Base-by-base conservation (phyloP, 2,113 vertebrate genomes). In the Puntigrus tetrazona region DNA sequence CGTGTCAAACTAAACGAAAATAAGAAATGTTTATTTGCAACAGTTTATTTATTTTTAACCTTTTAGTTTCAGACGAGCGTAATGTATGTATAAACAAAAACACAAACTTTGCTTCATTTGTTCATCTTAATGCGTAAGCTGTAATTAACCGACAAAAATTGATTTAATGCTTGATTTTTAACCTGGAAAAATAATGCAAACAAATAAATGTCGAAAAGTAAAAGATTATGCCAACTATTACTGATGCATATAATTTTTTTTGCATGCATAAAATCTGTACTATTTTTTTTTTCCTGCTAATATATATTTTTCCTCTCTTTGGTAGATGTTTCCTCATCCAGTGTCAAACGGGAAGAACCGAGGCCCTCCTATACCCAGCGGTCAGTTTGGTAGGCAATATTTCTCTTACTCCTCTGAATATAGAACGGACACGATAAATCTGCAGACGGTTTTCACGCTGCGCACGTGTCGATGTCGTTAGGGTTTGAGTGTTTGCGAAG, bases 251-350 rank as follows among this genome's bases (percentile, higher is more conserved):
- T n/a, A n/a, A n/a, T n/a, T n/a, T n/a, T n/a, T n/a, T n/a, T n/a
- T n/a, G n/a, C n/a, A n/a, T n/a, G n/a, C n/a, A n/a, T n/a, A n/a
- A n/a, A n/a, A n/a, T n/a, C n/a, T n/a, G n/a, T n/a, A n/a, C n/a
- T n/a, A n/a, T n/a, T n/a, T n/a, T n/a, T n/a, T n/a, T n/a, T n/a
- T n/a, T n/a, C n/a, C n/a, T 52, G 6, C 50, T 55, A 8, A 55
- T 55, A n/a, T 55, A 27, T 73, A 16, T 50, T 50, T 13, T 16
- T 55, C 69, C 29, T 83, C 14, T 63, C 86, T 92, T 89, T 93
- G 93, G 88, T 94, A 99, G 97, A 98, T 98, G 97, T 99, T 98
- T 92, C 97, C 97, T 13, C 93, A 95, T 89, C 97, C 97, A 16
- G 95, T 96, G 90, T 92, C 96, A 89, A 98, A 96, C 67, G 97